A percentile compares a stretch with the other conserved stretches of the same genome.
Conservation (phyloP, 2,113 vertebrate genomes). For the Ciconia stormi region DNA sequence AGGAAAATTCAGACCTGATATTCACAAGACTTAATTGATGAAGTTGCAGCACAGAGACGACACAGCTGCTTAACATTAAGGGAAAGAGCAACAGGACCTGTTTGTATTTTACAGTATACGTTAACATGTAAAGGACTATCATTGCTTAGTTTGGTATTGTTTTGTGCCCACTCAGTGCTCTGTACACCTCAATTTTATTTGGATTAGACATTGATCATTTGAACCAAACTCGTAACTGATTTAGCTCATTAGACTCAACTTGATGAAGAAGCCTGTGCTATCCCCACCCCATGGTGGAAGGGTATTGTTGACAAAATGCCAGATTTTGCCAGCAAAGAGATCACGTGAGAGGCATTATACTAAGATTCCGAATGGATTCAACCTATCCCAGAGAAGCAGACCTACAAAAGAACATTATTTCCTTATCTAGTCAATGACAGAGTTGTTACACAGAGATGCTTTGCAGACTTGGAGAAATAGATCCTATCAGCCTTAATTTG, state of each 20-base stretch:
- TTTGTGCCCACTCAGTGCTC: background rate
- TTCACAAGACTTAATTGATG: background rate
- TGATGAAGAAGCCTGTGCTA: background rate
- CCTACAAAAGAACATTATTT: background rate
- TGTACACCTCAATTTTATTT: background rate
- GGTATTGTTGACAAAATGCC: background rate
- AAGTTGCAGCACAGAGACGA: background rate
- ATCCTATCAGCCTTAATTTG: background rate
- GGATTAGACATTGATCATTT: background rate
- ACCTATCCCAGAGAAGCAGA: background rate
- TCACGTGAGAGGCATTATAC: background rate
- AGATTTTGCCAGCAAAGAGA: background rate
- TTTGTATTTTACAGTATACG: background rate
- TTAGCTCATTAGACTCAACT: background rate
- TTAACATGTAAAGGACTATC: background rate
- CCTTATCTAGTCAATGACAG: background rate
- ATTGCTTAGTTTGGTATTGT: rapidly evolving
- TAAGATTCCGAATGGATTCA: background rate
- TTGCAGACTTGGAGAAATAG: background rate
- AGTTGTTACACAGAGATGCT: background rate
- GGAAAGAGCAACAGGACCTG: background rate
- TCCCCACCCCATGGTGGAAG: background rate
- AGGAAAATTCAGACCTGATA: slow-evolving; percentile 26
- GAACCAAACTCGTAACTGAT: background rate
- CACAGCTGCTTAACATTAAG: background rate